Evolutionary conservation across 1,140 invertebrate species (phyloP), one percentile per base, ranked within the genome.

Genomic region (Anastatus disparis): DNA sequence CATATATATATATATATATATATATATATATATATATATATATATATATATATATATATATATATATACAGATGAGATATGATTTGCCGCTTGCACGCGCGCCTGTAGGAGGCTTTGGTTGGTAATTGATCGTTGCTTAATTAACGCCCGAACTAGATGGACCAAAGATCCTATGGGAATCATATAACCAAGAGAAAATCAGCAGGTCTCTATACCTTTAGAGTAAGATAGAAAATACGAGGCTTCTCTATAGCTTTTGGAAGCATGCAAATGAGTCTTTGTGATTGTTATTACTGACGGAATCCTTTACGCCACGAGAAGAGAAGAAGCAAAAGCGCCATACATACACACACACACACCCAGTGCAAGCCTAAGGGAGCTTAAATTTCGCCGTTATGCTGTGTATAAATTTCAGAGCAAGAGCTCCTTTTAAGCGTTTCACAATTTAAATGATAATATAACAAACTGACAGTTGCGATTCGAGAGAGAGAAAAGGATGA

Each of bases 401-500:
- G 15, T 65, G 48, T 67, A 13, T 15, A 42, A 67, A 67, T 67
- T 67, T 42, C 9, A 44, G 13, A 27, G 38, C 15, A 40, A 24
- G 24, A 42, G 50, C 9, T 42, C n/a, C 46, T 64, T n/a, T n/a
- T 40, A 15, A n/a, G 53, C 53, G 10, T 17, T n/a, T 50, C 22
- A 69, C 24, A 69, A 69, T 69, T 61, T 69, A 62, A 69, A 69
- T 69, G 67, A 69, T 69, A 62, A 69, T 69, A 61, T 42, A 69
- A 53, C 67, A 53, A 53, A 65, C 44, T 50, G 31, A 52, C 40
- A 22, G 61, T 52, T 15, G 40, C 61, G n/a, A 62, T 46, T 9
- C 26, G 9, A 27, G 26, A 17, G n/a, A n/a, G n/a, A n/a, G n/a
- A n/a, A n/a, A n/a, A n/a, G n/a, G n/a, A n/a, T n/a, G n/a, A n/a